Base-by-base conservation (phyloP, 1,140 invertebrate species). In the Heliconius hewitsoni region DNA sequence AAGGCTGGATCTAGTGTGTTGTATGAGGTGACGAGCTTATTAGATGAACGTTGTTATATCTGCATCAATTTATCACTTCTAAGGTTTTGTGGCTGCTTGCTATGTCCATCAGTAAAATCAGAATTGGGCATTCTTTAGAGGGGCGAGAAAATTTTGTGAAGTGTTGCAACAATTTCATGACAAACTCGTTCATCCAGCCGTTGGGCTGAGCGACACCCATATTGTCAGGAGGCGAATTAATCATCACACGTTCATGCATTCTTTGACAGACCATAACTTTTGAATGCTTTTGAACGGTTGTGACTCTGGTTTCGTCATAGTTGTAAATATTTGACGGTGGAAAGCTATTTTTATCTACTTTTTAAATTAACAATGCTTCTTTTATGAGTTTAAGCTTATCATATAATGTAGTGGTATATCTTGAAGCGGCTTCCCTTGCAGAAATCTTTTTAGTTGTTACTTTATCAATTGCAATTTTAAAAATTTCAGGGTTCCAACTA, bases 161-260 rank as follows among this genome's bases (percentile, higher is more conserved):
- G 27, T 70, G 13, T 70, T 66, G 34, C 39, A 77, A 52, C 55
- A 46, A 79, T n/a, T 79, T 50, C 0, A 70, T 70, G 27, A 81
- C 78, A 60, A 81, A 72, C 4, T 52, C 73, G 30, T 81, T 78
- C 66, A 78, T 81, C 73, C 92, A 91, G 3, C 87, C 90, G 74
- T 89, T 52, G 11, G 50, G 50, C 50, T 52, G 50, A 90, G 85
- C 86, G 16, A 82, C 76, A 76, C 85, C 85, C 18, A 82, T 37
- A n/a, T 87, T 87, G 34, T 93, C 93, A 34, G 84, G 11, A 55
- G 92, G 92, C n/a, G 89, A 90, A 87, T 89, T 88, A 23, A 85
- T 86, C 73, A 90, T 85, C 27, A 95, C 85, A 16, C 85, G 79
- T 42, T 87, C 84, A 81, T 85, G 84, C 50, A 90, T 89, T 83